Conservation (phyloP, 2,797 vertebrate genomes). For the Chromobotia macracanthus region DNA sequence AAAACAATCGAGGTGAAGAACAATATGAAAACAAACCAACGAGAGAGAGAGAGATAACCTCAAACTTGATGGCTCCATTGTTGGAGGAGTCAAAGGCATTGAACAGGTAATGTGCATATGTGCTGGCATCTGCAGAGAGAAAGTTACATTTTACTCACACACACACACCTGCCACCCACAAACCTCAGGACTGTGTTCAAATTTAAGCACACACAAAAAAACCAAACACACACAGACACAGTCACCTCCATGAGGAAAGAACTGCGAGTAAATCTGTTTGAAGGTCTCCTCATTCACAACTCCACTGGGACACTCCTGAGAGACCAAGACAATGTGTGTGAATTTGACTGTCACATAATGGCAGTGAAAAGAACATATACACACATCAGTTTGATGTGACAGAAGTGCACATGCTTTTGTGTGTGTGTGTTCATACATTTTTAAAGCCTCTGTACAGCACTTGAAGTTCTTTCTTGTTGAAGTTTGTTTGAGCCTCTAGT, state of each 20-base stretch:
- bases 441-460: conserved; percentile 97
- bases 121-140: conserved; percentile 86
- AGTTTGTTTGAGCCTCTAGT: conserved; percentile 92
- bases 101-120: conserved; percentile 96
- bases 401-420: neutral
- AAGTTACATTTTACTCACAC: neutral
- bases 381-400: neutral
- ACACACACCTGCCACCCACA: conserved; percentile 1
- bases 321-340: conserved; percentile 3
- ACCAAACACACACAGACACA: conserved; percentile 20
- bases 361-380: neutral
- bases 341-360: neutral
- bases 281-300: conserved; percentile 95
- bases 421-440: conserved; percentile 79
- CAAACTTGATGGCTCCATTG: conserved; percentile 94
- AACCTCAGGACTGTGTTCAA: no score
- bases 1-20: neutral
- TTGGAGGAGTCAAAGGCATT: conserved; percentile 95
- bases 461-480: conserved; percentile 93
- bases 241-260: conserved; percentile 98
- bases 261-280: conserved; percentile 97
- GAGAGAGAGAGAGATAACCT: conserved; percentile 76
- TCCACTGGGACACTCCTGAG: conserved; percentile 94
- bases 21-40: neutral
- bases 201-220: neutral